Evolutionary conservation across 2,888 invertebrate species (phyloP), one percentile per base, ranked within the genome.

Genomic region (Philereme vetulata): DNA sequence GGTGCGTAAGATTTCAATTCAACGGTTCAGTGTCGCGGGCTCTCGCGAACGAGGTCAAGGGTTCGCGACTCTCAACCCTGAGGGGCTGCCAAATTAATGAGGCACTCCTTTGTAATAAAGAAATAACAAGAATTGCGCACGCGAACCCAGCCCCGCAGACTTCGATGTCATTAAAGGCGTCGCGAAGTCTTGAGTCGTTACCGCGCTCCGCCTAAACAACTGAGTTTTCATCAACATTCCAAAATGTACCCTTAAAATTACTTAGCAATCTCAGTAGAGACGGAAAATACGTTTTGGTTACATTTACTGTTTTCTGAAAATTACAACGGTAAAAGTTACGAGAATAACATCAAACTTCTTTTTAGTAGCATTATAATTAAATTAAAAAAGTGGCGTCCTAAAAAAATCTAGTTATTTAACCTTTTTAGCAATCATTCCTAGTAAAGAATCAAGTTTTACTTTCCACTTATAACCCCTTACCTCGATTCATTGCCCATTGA

Each of bases 31-130:
- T 85, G 86, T 86, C 83, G 84, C 82, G 84, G 80, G 83, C 85
- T 81, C 86, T 84, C 80, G 80, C 82, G 84, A 88, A 88, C 85
- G 86, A 87, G 91, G 92, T 91, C 92, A 91, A 92, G 92, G 88
- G 90, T 88, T 89, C 86, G 84, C 85, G 84, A 85, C 86, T 85
- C 84, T 85, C 88, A 88, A 88, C 87, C 90, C 88, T 86, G 85
- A 92, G 92, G 90, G 91, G 89, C 81, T 90, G 85, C 91, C 92
- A 92, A 93, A 93, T 93, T 93, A 93, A 93, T 92, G 93, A 93
- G 93, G 86, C 86, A 91, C 91, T 92, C 90, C 90, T 92, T 92
- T 93, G 92, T 92, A 91, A 92, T 93, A 92, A 92, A 92, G 91
- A 92, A 90, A 92, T 91, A 92, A 92, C 92, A 92, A 92, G 92